Evolutionary conservation across 1,140 invertebrate genomes (phyloP).

Genomic region (Scaptomyza hsui): DNA sequence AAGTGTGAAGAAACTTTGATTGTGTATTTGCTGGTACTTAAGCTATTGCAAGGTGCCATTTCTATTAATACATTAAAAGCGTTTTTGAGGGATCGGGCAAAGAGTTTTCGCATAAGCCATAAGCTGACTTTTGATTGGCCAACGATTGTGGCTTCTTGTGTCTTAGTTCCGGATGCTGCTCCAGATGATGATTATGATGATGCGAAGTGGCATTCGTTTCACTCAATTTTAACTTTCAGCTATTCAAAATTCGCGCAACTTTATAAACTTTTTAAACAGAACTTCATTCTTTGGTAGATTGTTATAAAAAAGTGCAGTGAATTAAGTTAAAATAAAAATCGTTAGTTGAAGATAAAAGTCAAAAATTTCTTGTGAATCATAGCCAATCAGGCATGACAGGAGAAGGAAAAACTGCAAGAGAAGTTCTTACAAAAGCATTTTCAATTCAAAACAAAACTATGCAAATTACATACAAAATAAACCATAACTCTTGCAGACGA

Average conservation of each 20-base stretch:
- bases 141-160: slow-evolving; percentile 24
- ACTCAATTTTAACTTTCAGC: not conserved
- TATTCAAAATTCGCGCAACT: not conserved
- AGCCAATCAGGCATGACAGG: too few species aligned
- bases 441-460: too few species aligned
- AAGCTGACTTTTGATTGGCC: slow-evolving; percentile 58
- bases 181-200: slow-evolving; percentile 10
- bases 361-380: too few species aligned
- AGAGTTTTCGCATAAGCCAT: slow-evolving; percentile 34
- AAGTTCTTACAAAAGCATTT: too few species aligned
- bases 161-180: slow-evolving; percentile 9
- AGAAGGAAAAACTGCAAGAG: too few species aligned
- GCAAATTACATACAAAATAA: too few species aligned
- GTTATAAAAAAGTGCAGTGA: not conserved
- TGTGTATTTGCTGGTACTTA: not conserved
- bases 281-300: not conserved
- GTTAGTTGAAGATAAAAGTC: not conserved
- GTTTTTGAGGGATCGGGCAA: not conserved
- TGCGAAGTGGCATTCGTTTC: slow-evolving; percentile 16
- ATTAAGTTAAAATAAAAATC: too few species aligned
- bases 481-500: too few species aligned
- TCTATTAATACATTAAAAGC: not conserved
- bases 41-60: slow-evolving; percentile 2
- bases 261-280: not conserved
- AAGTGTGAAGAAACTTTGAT: slow-evolving; percentile 42